Conservation (phyloP, 2,113 vertebrate genomes). For the Lycocorax pyrrhopterus region DNA sequence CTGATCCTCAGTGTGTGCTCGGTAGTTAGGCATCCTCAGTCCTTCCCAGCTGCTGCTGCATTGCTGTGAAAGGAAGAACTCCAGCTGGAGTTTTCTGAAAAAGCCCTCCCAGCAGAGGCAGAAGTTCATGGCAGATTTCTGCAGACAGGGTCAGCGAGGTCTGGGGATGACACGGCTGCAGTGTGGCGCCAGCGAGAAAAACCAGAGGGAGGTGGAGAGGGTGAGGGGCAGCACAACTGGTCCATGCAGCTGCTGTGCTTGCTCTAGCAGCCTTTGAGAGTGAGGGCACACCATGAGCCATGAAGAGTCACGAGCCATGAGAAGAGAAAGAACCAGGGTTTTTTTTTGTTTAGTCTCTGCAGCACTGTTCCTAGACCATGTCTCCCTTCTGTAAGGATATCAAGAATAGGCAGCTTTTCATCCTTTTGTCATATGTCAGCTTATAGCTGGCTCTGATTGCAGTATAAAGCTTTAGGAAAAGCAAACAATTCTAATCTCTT, state of each 20-base stretch:
- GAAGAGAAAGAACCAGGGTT: background rate
- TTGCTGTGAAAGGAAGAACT: background rate
- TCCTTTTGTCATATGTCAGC: background rate
- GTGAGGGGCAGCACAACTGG: fast-evolving
- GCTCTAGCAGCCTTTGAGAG: background rate
- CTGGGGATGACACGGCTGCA: background rate
- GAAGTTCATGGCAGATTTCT: background rate
- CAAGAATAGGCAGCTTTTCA: background rate
- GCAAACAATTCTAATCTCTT: background rate
- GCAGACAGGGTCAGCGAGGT: fast-evolving
- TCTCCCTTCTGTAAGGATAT: background rate
- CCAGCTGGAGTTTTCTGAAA: background rate
- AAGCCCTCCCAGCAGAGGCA: background rate
- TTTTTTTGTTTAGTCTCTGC: background rate
- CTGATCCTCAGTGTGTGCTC: background rate
- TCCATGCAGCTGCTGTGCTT: background rate
- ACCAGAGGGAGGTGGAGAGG: background rate
- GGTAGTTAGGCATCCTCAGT: background rate
- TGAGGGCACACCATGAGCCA: no score
- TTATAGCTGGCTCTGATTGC: background rate
- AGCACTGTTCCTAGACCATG: background rate
- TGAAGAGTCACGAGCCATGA: background rate
- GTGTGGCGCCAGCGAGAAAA: fast-evolving
- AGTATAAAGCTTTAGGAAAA: background rate
- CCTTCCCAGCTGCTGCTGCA: background rate